These are phyloP conservation scores for Salvelinus namaycush DNA, from an alignment of 2,113 vertebrate genomes.

Conservation along the genomic window DNA sequence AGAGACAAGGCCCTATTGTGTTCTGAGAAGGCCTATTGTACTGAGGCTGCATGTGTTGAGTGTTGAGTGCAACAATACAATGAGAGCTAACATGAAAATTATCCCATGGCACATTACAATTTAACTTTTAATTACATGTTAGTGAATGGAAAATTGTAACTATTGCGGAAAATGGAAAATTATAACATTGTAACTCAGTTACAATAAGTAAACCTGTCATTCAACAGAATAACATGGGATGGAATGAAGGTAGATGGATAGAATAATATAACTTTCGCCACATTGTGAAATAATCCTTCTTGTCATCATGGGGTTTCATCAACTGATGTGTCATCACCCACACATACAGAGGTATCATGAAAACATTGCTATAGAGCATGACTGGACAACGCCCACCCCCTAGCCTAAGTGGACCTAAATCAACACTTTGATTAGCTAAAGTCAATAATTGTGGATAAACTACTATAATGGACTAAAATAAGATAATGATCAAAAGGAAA, in stretches of 20 bases:
- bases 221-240: too few species aligned
- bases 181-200: background rate
- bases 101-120: conserved; percentile 40
- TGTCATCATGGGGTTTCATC: too few species aligned
- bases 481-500: too few species aligned
- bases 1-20: conserved; percentile 65
- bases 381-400: background rate
- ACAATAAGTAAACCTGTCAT: background rate
- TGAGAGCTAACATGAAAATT: conserved; percentile 47
- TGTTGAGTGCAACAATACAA: conserved; percentile 29
- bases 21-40: conserved; percentile 55
- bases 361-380: background rate
- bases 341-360: too few species aligned
- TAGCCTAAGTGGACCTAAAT: too few species aligned
- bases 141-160: conserved; percentile 40
- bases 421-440: too few species aligned
- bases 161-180: conserved; percentile 4
- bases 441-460: too few species aligned
- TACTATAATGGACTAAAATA: too few species aligned
- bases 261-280: too few species aligned
- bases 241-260: too few species aligned
- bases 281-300: too few species aligned
- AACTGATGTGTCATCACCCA: too few species aligned
- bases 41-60: conserved; percentile 18
- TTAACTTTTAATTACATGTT: conserved; percentile 33